Conservation (phyloP, 30 jellyfish, hydroid and myxozoan species). For the Catostylus mosaicus region DNA sequence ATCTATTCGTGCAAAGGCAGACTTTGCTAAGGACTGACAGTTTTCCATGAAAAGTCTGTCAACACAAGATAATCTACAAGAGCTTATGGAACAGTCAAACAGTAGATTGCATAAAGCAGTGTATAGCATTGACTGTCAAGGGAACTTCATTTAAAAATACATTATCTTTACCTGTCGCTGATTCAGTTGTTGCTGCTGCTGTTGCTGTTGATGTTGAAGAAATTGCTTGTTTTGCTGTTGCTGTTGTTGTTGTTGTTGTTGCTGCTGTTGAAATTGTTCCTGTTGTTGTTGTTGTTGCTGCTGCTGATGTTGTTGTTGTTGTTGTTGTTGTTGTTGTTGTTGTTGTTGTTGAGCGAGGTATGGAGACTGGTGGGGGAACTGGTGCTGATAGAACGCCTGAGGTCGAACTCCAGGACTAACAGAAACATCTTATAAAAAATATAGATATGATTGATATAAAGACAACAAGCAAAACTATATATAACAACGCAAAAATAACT, state of each 20-base stretch:
- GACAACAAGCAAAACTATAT: too few species aligned
- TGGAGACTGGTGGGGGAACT: constrained; percentile 17
- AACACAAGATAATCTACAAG: too few species aligned
- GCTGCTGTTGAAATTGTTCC: constrained; percentile 36
- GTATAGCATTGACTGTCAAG: too few species aligned
- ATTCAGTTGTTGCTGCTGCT: background rate
- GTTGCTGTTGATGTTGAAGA: constrained; percentile 2
- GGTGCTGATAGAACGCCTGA: constrained; percentile 21
- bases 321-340: constrained; percentile 26
- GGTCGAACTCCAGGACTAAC: constrained; percentile 23
- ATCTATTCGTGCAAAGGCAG: too few species aligned
- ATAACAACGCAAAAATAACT: too few species aligned
- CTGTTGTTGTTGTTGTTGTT: constrained; percentile 39
- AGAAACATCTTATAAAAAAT: constrained; percentile 9
- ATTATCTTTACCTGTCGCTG: constrained; percentile 26
- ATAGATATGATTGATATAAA: background rate
- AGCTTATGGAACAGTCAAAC: too few species aligned
- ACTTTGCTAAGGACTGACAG: too few species aligned
- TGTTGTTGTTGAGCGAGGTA: constrained; percentile 47
- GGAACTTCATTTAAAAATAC: too few species aligned
- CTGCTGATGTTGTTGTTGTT: constrained; percentile 48
- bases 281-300: constrained; percentile 55
- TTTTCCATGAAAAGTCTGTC: too few species aligned
- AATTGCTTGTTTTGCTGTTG: constrained; percentile 30
- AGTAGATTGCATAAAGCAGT: too few species aligned